Conservation (phyloP, 2,797 vertebrate species). For the Cetoscarus ocellatus region DNA sequence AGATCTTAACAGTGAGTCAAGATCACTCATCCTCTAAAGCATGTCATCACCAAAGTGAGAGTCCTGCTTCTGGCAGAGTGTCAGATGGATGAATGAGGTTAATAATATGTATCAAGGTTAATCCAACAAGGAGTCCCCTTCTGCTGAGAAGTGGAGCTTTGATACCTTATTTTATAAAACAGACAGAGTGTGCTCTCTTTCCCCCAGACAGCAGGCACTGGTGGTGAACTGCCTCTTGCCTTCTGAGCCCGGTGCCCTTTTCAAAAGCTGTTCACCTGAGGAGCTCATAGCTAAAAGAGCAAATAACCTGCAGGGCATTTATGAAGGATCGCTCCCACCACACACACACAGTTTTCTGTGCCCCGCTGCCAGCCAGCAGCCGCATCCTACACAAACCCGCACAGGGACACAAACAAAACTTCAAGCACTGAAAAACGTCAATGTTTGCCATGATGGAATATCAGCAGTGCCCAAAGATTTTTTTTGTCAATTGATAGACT, state of each 20-base stretch:
- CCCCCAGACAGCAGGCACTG: not conserved
- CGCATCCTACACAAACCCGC: slow-evolving; percentile 26
- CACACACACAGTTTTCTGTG: slow-evolving; percentile 3
- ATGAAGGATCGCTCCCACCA: slow-evolving; percentile 32
- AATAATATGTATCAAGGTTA: slow-evolving; percentile 67
- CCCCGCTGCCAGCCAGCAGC: slow-evolving; percentile 29
- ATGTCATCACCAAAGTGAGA: slow-evolving; percentile 30
- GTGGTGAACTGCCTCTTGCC: slow-evolving; percentile 19
- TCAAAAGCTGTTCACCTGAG: slow-evolving; percentile 56
- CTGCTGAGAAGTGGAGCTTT: slow-evolving; percentile 28
- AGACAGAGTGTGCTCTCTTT: slow-evolving; percentile 9
- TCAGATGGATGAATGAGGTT: slow-evolving; percentile 60
- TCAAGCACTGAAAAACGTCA: slow-evolving; percentile 16
- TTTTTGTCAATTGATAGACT: slow-evolving; percentile 1
- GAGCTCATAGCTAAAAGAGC: slow-evolving; percentile 60
- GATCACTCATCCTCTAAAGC: slow-evolving; percentile 40
- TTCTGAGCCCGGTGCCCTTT: slow-evolving; percentile 54
- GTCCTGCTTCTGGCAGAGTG: slow-evolving; percentile 36
- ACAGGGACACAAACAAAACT: slow-evolving; percentile 32
- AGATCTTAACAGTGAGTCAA: slow-evolving; percentile 19
- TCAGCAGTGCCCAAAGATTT: slow-evolving; percentile 5
- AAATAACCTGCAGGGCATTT: slow-evolving; percentile 61
- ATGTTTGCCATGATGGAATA: slow-evolving; percentile 12
- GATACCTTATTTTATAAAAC: slow-evolving; percentile 33
- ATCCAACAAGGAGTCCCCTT: slow-evolving; percentile 43